These are phyloP conservation scores for Rhinolophus sinicus DNA, from an alignment of 2,113 vertebrate genomes.

Conservation along the genomic window DNA sequence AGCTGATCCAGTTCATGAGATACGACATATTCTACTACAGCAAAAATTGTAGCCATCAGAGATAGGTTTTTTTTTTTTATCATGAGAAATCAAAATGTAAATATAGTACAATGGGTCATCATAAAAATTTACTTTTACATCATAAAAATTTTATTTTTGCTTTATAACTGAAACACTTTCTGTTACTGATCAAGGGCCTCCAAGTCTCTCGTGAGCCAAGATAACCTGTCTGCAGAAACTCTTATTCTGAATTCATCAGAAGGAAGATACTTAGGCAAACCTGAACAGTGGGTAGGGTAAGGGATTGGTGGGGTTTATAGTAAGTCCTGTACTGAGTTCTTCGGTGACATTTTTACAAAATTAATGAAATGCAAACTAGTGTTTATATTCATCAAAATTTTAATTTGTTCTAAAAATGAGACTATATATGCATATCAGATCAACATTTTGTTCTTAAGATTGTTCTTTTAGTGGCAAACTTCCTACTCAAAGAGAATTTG, in stretches of 20 bases:
- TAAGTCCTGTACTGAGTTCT: background rate
- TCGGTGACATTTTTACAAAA: background rate
- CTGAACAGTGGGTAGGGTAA: background rate
- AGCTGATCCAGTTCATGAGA: background rate
- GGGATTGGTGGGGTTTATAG: background rate
- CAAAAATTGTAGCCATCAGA: background rate
- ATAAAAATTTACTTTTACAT: constrained; percentile 12
- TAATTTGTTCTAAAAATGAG: background rate
- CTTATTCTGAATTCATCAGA: background rate
- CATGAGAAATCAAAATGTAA: constrained; percentile 44
- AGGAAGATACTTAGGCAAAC: background rate
- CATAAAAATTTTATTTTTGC: constrained; percentile 46
- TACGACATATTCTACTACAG: background rate
- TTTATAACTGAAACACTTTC: constrained; percentile 13
- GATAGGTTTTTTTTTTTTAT: background rate
- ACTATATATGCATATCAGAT: background rate
- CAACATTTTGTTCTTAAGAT: constrained; percentile 64
- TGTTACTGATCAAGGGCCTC: background rate
- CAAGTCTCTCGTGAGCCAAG: background rate
- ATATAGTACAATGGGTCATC: background rate
- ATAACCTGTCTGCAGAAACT: background rate
- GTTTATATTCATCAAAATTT: background rate
- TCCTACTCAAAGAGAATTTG: constrained; percentile 65
- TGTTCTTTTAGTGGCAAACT: constrained; percentile 48
- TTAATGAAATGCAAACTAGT: background rate